phyloP scores from a whole-genome alignment of 2,113 vertebrate genomes.

The Apodemus speciosus region DNA sequence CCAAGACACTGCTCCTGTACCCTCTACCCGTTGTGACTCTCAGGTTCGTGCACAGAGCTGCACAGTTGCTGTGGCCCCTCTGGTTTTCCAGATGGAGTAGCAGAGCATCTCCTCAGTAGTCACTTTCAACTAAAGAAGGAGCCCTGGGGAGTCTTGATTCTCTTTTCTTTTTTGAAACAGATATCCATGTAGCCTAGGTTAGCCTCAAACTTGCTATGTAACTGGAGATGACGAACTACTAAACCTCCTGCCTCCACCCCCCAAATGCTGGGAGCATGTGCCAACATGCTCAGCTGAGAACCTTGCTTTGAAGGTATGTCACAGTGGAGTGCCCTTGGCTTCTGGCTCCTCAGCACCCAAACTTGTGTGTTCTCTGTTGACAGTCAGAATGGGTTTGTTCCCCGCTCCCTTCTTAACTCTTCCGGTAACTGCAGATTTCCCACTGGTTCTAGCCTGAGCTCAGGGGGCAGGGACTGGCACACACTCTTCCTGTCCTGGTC shows the following conservation, averaged over 20 bases:
- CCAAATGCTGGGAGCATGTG: background rate
- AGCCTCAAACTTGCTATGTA: background rate
- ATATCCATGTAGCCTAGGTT: background rate
- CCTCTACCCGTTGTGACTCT: background rate
- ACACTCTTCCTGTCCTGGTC: background rate
- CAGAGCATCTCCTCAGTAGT: background rate
- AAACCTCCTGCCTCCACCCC: background rate
- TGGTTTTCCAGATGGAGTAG: background rate
- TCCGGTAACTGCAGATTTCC: background rate
- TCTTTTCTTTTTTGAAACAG: background rate
- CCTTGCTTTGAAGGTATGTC: background rate
- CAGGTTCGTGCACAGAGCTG: background rate
- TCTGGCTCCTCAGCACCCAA: background rate
- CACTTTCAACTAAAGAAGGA: background rate
- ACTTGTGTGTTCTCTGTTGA: background rate
- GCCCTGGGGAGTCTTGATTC: background rate
- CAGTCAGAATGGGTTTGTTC: background rate
- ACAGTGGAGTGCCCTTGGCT: background rate
- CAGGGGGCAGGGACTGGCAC: background rate
- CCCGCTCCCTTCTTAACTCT: background rate
- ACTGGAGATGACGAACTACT: background rate
- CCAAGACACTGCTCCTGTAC: background rate
- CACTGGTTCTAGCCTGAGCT: background rate
- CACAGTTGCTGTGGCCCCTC: background rate
- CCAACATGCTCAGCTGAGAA: background rate